Base-by-base conservation (phyloP, 1,140 invertebrate species). In the Orius insidiosus region DNA sequence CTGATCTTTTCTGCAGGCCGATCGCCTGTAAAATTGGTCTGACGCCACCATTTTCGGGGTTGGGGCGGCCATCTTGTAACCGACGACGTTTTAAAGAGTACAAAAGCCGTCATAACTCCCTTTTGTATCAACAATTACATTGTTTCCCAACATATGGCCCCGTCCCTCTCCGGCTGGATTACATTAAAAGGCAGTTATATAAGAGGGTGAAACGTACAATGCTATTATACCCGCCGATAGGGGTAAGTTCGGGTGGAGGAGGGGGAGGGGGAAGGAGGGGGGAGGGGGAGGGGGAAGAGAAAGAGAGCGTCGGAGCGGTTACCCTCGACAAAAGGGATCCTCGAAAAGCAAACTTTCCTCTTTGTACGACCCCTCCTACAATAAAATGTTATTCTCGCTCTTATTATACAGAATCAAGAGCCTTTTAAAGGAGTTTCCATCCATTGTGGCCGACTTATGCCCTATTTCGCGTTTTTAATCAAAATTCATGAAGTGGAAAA, bases 351-450 rank as follows among this genome's bases (percentile, higher is more conserved):
- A 24, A 24, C 24, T 24, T 24, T 24, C 6, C 41, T 19, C 16
- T 10, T 30, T 43, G 10, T 30, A 16, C 24, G 5, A 5, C 24
- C 19, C 41, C 30, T 19, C 24, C 14, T 8, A 8, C 24, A 43
- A 43, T n/a, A 30, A 30, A 30, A 44, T 15, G 10, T 11, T 36
- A 36, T 36, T 36, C 14, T 36, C 35, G n/a, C 62, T 62, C 57
- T 62, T 63, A 66, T 66, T 63, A 66, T 65, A 64, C 64, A 66
- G 64, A 63, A 24, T 24, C 24, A 24, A 24, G 24, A 24, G 3
- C 24, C 24, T 24, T 24, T 24, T 24, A 24, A 24, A 24, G 24
- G 24, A 24, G 24, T 24, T 24, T 7, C 24, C 24, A n/a, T n/a
- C n/a, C n/a, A 24, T 24, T 24, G 24, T 24, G 24, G 24, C 24